Conservation (phyloP, 2,113 vertebrate genomes). For the Dipodomys stephensi region DNA sequence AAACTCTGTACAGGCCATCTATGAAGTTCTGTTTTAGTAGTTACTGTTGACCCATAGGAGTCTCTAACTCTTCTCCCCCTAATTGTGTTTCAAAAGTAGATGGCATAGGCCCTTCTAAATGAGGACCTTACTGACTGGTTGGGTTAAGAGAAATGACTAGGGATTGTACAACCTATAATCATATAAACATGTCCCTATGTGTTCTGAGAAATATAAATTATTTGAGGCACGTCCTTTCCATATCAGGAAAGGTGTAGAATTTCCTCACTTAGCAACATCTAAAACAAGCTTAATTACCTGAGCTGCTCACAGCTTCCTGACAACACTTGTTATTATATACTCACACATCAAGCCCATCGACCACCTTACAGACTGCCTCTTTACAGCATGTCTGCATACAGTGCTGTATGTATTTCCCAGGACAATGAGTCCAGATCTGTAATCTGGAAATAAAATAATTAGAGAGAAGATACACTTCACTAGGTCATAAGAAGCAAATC, state of each 20-base stretch:
- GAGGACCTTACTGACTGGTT: neutral
- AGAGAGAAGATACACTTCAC: conserved; percentile 9
- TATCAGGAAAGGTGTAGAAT: neutral
- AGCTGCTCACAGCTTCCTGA: neutral
- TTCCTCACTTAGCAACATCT: neutral
- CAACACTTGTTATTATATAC: neutral
- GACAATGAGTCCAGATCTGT: neutral
- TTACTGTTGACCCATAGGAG: neutral
- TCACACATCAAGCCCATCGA: neutral
- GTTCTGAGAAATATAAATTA: neutral
- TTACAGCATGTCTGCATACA: neutral
- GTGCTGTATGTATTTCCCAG: neutral
- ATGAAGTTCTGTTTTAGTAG: neutral
- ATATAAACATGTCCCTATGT: neutral
- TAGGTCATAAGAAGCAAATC: neutral
- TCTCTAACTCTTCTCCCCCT: neutral
- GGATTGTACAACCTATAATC: neutral
- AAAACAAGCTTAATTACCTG: neutral
- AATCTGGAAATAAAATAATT: conserved; percentile 9
- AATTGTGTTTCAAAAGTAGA: neutral
- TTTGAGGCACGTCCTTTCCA: neutral
- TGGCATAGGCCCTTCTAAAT: neutral
- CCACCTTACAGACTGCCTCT: neutral
- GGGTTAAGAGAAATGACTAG: neutral
- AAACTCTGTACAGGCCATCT: neutral